These are phyloP conservation scores for Patella depressa DNA, from an alignment of 2,888 invertebrate species.

Conservation along the genomic window DNA sequence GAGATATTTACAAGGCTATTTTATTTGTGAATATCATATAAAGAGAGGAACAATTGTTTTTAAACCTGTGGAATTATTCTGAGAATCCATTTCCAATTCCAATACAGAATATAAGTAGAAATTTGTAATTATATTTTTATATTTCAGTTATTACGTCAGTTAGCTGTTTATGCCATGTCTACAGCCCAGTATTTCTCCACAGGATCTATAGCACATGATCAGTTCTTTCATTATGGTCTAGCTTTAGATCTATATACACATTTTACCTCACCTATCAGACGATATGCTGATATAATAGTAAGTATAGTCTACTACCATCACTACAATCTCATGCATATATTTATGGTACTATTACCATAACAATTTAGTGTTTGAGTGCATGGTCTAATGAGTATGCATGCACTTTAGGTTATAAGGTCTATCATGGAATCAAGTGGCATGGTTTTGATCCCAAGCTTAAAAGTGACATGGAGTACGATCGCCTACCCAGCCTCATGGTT, in stretches of 20 bases:
- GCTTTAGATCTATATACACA: slow-evolving; percentile 63
- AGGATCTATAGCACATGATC: slow-evolving; percentile 53
- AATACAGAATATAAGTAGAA: no score
- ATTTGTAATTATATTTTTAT: slow-evolving; percentile 12
- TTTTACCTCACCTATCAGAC: slow-evolving; percentile 62
- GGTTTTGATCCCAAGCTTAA: no score
- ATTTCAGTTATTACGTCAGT: slow-evolving; percentile 60
- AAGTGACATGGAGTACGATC: no score
- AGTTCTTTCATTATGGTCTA: slow-evolving; percentile 68
- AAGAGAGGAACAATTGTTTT: no score
- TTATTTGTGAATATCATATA: no score
- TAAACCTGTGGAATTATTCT: no score
- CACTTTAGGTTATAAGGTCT: no score
- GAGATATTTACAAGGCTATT: no score
- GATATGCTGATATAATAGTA: slow-evolving; percentile 65
- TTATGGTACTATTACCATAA: neutral
- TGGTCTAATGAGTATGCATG: neutral
- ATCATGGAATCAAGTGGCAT: no score
- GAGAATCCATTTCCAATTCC: no score
- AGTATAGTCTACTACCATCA: slow-evolving; percentile 27
- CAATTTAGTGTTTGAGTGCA: neutral
- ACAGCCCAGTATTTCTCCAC: slow-evolving; percentile 68
- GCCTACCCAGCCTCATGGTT: no score
- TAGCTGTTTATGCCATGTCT: slow-evolving; percentile 70
- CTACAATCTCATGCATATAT: neutral